These are phyloP conservation scores for Gadus macrocephalus DNA, from an alignment of 2,113 vertebrate species.

Conservation along the genomic window DNA sequence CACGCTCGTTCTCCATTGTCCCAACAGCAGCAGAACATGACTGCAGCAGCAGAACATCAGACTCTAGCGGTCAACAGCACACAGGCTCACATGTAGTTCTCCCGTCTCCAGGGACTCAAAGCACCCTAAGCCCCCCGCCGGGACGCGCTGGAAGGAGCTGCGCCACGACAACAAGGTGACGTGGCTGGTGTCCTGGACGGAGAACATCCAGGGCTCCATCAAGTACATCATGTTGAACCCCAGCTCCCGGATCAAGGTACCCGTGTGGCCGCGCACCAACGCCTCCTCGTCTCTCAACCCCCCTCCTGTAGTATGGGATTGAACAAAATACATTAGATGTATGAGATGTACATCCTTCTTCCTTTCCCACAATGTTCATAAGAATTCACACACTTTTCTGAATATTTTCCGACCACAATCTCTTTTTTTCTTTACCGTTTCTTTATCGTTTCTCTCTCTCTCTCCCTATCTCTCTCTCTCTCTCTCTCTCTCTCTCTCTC, in stretches of 20 bases:
- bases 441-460: too few relatives aligned
- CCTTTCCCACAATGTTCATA: too few relatives aligned
- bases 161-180: conserved; percentile 95
- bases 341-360: too few relatives aligned
- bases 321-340: too few relatives aligned
- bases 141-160: conserved; percentile 93
- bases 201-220: conserved; percentile 96
- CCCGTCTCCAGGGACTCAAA: conserved; percentile 82
- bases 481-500: too few relatives aligned
- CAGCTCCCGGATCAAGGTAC: conserved; percentile 95
- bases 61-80: too few relatives aligned
- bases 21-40: not conserved
- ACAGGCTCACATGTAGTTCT: not conserved
- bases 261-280: conserved; percentile 2
- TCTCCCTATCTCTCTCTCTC: too few relatives aligned
- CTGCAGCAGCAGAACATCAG: not conserved
- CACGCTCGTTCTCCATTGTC: conserved; percentile 15
- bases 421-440: too few relatives aligned
- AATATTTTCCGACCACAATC: too few relatives aligned
- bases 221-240: conserved; percentile 98
- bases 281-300: too few relatives aligned
- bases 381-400: too few relatives aligned
- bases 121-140: conserved; percentile 84
- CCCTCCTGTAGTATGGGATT: too few relatives aligned
- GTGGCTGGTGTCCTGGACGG: conserved; percentile 95